Base-by-base conservation (phyloP, 2,113 vertebrate species). In the Petrocephalus microphthalmus region DNA sequence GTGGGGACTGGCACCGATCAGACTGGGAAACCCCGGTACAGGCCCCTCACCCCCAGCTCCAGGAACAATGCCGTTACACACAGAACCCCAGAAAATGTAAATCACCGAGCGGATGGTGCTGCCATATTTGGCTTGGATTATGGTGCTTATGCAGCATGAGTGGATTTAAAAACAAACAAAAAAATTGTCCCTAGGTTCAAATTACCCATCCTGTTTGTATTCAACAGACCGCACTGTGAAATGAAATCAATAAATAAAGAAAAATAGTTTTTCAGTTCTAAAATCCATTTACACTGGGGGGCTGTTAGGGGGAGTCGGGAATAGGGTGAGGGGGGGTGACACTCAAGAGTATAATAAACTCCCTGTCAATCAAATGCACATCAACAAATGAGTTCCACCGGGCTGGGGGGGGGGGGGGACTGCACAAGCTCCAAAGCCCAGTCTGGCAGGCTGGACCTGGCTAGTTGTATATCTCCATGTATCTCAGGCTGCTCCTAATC, bases 171-270 rank as follows among this genome's bases (percentile, higher is more conserved):
- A 81, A 81, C 42, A 81, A 81, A 81, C 20, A 82, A 83, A 83
- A 82, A 83, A 83, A 42, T n/a, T n/a, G 45, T 83, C 81, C 81
- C 81, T 20, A 0, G 20, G 19, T 83, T 83, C 81, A 47, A 83
- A 83, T 83, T 83, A 83, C 42, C 81, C 42, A 54, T 45, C 45
- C 42, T 83, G 81, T 83, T 83, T 45, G 45, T 49, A 83, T 83
- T 83, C 81, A 83, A 4, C 45, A 83, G 20, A 49, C 81, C 81
- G 10, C 81, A 49, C 42, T 49, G 17, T 49, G 81, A 49, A 83
- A 47, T 83, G 45, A 83, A 83, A 78, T 78, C 71, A 83, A 83
- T 83, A 45, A 83, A 83, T 83, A 83, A 49, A 83, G 74, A 81
- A 81, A 81, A 81, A 81, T 42, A 81, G 71, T 78, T 42, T 42